Percentiles rank a stretch among this genome's conserved stretches.
Conservation (phyloP, 2,113 vertebrate genomes). For the Xiphophorus hellerii region DNA sequence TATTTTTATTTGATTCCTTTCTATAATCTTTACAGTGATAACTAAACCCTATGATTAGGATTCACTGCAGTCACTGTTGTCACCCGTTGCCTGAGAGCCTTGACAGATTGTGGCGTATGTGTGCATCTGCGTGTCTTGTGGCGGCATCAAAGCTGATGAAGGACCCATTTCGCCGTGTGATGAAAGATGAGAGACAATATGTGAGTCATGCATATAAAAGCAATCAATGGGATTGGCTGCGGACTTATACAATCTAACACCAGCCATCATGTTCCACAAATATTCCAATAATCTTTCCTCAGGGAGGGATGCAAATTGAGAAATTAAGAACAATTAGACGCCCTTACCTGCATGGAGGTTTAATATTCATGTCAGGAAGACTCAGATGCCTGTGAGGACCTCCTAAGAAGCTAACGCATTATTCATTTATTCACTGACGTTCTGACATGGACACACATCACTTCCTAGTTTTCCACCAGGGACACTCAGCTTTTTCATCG, state of each 20-base stretch:
- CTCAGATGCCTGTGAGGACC: slow-evolving; percentile 39
- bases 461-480: slow-evolving; percentile 20
- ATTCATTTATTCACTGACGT: slow-evolving; percentile 43
- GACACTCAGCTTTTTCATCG: slow-evolving; percentile 7
- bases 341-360: slow-evolving; percentile 33
- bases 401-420: slow-evolving; percentile 31
- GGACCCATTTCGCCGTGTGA: slow-evolving; percentile 41
- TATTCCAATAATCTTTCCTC: slow-evolving; percentile 1
- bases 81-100: slow-evolving; percentile 9
- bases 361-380: slow-evolving; percentile 58
- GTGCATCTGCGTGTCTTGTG: slow-evolving; percentile 3
- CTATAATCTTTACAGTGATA: slow-evolving; percentile 3
- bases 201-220: slow-evolving; percentile 43
- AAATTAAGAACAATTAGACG: slow-evolving; percentile 46
- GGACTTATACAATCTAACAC: slow-evolving; percentile 4
- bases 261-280: slow-evolving; percentile 10
- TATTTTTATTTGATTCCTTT: background rate
- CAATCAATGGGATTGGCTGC: slow-evolving; percentile 45
- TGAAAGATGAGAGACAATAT: slow-evolving; percentile 58
- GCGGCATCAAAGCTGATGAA: slow-evolving; percentile 47
- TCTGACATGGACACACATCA: slow-evolving; percentile 17
- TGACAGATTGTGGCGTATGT: background rate
- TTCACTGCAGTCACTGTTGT: background rate
- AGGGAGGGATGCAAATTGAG: background rate
- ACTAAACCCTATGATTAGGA: slow-evolving; percentile 12